phyloP scores from a whole-genome alignment of 2,888 invertebrate species.

The Melinaea marsaeus region DNA sequence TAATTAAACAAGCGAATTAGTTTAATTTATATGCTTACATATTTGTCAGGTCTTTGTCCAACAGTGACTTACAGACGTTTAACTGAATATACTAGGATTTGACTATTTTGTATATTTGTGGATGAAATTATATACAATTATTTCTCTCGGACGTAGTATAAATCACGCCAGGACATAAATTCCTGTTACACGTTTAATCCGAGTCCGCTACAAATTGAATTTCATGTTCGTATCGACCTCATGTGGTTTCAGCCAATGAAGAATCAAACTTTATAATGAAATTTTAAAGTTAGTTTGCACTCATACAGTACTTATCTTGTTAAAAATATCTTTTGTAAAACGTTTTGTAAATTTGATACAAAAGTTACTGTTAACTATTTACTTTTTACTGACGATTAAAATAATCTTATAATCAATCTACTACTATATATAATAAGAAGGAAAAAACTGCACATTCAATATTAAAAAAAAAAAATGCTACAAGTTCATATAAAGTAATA shows the following conservation, averaged over 20 bases:
- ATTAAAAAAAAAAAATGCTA: too few relatives aligned
- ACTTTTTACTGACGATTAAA: too few relatives aligned
- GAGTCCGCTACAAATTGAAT: background rate
- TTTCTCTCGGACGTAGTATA: background rate
- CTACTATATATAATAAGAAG: too few relatives aligned
- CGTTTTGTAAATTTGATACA: too few relatives aligned
- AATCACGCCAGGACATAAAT: constrained; percentile 1
- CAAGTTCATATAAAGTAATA: too few relatives aligned
- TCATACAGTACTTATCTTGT: too few relatives aligned
- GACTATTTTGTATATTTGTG: background rate
- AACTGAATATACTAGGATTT: background rate
- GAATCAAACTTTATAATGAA: background rate
- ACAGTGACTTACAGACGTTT: background rate
- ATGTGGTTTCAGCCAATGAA: background rate
- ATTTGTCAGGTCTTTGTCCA: background rate
- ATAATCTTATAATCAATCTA: too few relatives aligned
- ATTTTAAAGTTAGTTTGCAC: background rate
- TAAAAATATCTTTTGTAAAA: too few relatives aligned
- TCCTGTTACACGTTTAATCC: constrained; percentile 1
- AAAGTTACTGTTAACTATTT: too few relatives aligned
- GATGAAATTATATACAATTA: background rate
- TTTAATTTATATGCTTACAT: background rate
- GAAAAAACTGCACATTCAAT: too few relatives aligned
- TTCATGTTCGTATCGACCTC: constrained; percentile 2
- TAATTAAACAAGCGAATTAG: too few relatives aligned